Conservation (phyloP, 2,113 vertebrate species). For the Tinamus guttatus region DNA sequence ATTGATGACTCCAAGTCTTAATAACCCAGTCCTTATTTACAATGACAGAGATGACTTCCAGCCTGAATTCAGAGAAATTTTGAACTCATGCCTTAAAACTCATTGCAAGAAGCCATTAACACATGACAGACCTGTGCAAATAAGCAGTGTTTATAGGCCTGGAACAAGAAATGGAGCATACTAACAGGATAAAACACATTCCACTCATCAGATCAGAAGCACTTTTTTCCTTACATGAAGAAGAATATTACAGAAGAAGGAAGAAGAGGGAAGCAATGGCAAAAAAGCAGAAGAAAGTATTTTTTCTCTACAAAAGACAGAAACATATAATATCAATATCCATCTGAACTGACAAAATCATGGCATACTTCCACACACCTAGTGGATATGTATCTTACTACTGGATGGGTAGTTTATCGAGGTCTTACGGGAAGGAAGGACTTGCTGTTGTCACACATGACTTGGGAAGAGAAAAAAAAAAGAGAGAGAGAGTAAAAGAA, state of each 20-base stretch:
- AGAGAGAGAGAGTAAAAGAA: not conserved
- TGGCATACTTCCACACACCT: not conserved
- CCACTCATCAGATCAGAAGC: not conserved
- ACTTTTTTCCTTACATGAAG: not conserved
- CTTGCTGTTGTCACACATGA: not conserved
- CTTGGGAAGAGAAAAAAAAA: not conserved
- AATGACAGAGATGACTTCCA: not conserved
- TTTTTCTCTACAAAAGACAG: no score
- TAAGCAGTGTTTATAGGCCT: not conserved
- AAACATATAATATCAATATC: no score
- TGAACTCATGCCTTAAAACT: not conserved
- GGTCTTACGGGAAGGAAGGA: not conserved
- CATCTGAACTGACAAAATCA: not conserved
- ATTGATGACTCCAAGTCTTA: not conserved
- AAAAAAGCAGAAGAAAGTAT: not conserved
- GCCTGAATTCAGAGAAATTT: not conserved
- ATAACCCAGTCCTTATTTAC: not conserved
- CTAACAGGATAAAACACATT: no score
- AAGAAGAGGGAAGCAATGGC: not conserved
- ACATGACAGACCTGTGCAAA: not conserved
- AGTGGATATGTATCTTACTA: not conserved
- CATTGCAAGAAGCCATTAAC: not conserved
- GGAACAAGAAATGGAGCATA: not conserved
- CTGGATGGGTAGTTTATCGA: not conserved
- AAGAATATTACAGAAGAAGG: accelerated